A percentile compares a stretch with the other conserved stretches of the same genome.
Conservation (phyloP, 2,888 invertebrate species). For the Neoascia interrupta region DNA sequence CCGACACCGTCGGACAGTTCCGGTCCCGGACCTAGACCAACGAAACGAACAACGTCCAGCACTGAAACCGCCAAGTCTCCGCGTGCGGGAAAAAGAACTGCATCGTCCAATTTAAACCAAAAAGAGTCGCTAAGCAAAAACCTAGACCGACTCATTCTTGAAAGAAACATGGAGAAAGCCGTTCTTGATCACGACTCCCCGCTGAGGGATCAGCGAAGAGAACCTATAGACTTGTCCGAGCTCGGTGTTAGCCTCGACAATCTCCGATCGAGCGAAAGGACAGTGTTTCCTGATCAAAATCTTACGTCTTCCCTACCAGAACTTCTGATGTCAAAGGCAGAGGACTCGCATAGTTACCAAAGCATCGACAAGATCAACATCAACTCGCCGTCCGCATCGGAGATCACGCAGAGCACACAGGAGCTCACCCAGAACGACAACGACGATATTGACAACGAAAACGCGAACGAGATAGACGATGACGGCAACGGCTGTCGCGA, state of each 20-base stretch:
- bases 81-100: constrained; percentile 75
- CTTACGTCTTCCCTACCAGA: constrained; percentile 84
- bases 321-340: constrained; percentile 76
- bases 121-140: constrained; percentile 82
- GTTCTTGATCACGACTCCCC: constrained; percentile 74
- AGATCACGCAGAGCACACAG: constrained; percentile 78
- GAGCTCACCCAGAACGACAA: constrained; percentile 74
- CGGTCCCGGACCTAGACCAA: constrained; percentile 83
- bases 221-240: constrained; percentile 83
- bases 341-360: constrained; percentile 78
- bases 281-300: constrained; percentile 77
- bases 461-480: constrained; percentile 72
- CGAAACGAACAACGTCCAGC: constrained; percentile 80
- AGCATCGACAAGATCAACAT: constrained; percentile 78
- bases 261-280: constrained; percentile 80
- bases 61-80: constrained; percentile 80
- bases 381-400: constrained; percentile 77
- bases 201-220: constrained; percentile 82
- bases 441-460: constrained; percentile 71
- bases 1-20: constrained; percentile 92
- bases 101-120: constrained; percentile 73
- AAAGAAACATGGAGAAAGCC: constrained; percentile 75
- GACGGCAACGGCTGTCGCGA: constrained; percentile 64
- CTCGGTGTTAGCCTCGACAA: constrained; percentile 81
- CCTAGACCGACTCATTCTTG: constrained; percentile 75